These are phyloP conservation scores for Slavum lentiscoides DNA, from an alignment of 2,888 invertebrate species.

Conservation along the genomic window DNA sequence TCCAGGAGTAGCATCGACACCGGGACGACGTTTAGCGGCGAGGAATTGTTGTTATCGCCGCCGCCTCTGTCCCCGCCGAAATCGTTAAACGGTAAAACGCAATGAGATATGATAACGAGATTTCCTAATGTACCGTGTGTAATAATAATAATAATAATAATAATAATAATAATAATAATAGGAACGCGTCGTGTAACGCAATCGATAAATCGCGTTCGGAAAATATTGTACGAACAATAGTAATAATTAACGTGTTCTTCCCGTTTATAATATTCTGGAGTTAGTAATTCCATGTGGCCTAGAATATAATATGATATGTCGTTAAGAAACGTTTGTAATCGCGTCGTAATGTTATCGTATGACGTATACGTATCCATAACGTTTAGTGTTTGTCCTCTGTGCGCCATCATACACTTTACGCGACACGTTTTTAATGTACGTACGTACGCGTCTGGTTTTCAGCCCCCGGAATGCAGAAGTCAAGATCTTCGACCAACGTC, in stretches of 20 bases:
- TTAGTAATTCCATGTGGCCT: constrained; percentile 35
- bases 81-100: constrained; percentile 36
- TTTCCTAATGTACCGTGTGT: no score
- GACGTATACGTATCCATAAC: no score
- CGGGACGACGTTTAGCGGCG: constrained; percentile 62
- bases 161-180: neutral
- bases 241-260: no score
- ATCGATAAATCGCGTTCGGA: neutral
- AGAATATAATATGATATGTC: constrained; percentile 14
- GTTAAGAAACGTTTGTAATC: neutral
- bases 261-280: constrained; percentile 32
- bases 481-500: constrained; percentile 84
- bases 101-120: neutral
- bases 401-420: neutral
- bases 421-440: neutral
- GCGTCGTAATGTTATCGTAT: no score
- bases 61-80: constrained; percentile 55
- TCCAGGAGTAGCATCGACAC: constrained; percentile 64
- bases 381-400: neutral
- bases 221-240: no score
- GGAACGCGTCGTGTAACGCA: neutral
- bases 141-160: neutral
- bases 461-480: constrained; percentile 83
- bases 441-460: neutral
- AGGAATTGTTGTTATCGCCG: constrained; percentile 58